Conservation (phyloP, 2,113 vertebrate genomes). For the Heloderma charlesbogerti region DNA sequence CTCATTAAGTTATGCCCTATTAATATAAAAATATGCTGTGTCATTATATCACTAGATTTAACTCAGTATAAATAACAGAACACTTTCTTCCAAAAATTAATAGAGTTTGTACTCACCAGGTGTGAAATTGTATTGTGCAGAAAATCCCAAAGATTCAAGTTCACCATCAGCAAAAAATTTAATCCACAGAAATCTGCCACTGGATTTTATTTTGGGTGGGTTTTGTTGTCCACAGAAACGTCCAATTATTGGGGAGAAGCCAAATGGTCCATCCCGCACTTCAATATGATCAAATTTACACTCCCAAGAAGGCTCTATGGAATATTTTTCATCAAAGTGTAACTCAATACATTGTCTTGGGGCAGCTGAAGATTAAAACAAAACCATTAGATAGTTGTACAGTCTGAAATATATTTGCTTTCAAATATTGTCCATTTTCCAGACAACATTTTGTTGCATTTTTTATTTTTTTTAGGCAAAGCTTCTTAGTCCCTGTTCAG, state of each 20-base stretch:
- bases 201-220: constrained; percentile 96
- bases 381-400: constrained; percentile 28
- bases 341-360: constrained; percentile 98
- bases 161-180: constrained; percentile 99
- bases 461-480: not conserved
- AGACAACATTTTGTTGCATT: accelerated
- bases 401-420: constrained; percentile 11
- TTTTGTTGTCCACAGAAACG: constrained; percentile 97
- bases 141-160: constrained; percentile 97
- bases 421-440: constrained; percentile 21
- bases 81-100: not conserved
- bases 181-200: constrained; percentile 98
- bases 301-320: constrained; percentile 98
- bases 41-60: not conserved
- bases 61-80: not conserved
- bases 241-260: constrained; percentile 97
- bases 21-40: not conserved
- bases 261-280: constrained; percentile 98
- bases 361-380: constrained; percentile 82
- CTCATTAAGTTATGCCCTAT: not conserved
- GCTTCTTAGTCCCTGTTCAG: not conserved
- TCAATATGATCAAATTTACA: constrained; percentile 99
- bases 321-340: constrained; percentile 97
- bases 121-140: constrained; percentile 97
- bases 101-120: constrained; percentile 85